phyloP scores from a whole-genome alignment of 2,797 vertebrate species.

The Helicolenus hilgendorfi region DNA sequence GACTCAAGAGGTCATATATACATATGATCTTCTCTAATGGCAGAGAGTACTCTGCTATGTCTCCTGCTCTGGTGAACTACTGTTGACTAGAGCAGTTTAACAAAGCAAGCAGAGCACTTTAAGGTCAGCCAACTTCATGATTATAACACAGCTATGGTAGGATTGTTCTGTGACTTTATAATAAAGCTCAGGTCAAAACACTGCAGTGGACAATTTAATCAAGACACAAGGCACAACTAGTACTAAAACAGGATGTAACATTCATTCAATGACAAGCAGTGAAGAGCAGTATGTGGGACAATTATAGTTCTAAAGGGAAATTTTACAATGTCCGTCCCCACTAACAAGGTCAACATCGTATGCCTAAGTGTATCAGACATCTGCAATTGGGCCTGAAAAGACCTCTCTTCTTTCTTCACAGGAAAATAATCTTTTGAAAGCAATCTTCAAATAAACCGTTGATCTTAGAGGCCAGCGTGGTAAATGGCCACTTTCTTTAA shows the following conservation, averaged over 20 bases:
- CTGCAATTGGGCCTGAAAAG: conserved; percentile 65
- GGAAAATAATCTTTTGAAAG: conserved; percentile 78
- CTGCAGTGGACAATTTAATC: conserved; percentile 59
- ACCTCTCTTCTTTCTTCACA: conserved; percentile 56
- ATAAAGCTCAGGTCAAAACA: conserved; percentile 59
- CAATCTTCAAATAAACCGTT: conserved; percentile 87
- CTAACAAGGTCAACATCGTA: conserved; percentile 74
- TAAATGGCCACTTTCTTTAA: conserved; percentile 85
- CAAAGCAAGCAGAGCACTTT: conserved; percentile 8
- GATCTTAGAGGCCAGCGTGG: conserved; percentile 68
- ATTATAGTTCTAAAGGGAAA: conserved; percentile 42
- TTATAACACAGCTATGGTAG: conserved; percentile 44
- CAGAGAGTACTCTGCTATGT: neutral
- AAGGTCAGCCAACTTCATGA: conserved; percentile 34
- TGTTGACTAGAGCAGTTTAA: conserved; percentile 1
- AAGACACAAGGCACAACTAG: conserved; percentile 11
- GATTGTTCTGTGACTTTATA: conserved; percentile 49
- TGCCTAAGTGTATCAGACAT: conserved; percentile 70
- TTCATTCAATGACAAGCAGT: conserved; percentile 52
- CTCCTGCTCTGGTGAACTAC: conserved; percentile 2
- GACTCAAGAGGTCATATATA: neutral
- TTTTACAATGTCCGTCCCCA: conserved; percentile 42
- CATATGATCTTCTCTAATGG: neutral
- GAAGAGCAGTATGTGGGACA: conserved; percentile 26
- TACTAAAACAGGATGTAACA: conserved; percentile 50